Base-by-base conservation (phyloP, 2,888 invertebrate species). In the Drosophila prolongata region DNA sequence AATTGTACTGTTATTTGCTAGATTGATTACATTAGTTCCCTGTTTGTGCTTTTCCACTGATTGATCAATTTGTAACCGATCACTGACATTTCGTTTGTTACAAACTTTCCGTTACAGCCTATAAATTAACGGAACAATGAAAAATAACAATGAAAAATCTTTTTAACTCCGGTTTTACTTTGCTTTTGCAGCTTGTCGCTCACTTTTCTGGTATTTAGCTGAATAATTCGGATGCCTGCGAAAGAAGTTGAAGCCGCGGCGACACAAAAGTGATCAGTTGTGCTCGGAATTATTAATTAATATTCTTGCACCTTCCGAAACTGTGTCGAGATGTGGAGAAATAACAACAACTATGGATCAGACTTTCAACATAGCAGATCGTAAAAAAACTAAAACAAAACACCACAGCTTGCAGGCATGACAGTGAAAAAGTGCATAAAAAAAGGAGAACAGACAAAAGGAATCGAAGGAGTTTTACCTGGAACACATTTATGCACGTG, bases 241-340 rank as follows among this genome's bases (percentile, higher is more conserved):
- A 83, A 34, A 14, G 14, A 16, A 11, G 30, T 79, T 80, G 80
- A 82, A 24, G 82, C 86, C 80, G 82, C 90, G 90, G 86, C 85
- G 87, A 89, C 91, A 89, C 89, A 87, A 90, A 69, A 90, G 89
- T 90, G 87, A 66, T 76, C 84, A 89, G 78, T 84, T 90, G 90
- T 90, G 90, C 83, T 89, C 86, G 78, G 90, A 91, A 91, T 91
- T 90, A 88, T 82, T 91, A 91, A 91, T 91, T 91, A 91, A 91
- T 91, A 91, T 91, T 91, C 91, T 91, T 90, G 91, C 91, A 91
- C 91, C 92, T 91, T 84, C 78, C 80, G 69, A 83, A 83, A 88
- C 69, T 69, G 64, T 75, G 69, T 24, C 56, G 67, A 46, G 9
- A 47, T 34, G 49, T 49, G 49, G 16, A 35, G 34, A 34, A 35